Evolutionary conservation across 2,888 invertebrate genomes (phyloP).

Genomic region (Lasioglossum calceatum): DNA sequence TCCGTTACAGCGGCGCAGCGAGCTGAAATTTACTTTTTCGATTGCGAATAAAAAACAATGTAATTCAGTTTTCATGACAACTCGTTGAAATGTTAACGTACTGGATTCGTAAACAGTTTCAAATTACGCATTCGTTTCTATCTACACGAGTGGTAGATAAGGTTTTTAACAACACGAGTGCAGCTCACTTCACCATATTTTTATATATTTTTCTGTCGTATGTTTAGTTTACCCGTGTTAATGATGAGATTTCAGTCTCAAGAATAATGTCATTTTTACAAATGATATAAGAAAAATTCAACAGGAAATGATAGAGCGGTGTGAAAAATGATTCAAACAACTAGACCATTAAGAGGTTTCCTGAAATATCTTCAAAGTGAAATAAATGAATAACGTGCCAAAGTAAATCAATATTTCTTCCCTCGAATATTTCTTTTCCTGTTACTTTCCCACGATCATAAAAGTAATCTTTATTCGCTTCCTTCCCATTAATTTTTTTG

Average conservation of each 20-base stretch:
- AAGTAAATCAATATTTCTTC: conserved; percentile 3
- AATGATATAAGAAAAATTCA: neutral
- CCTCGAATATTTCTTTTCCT: neutral
- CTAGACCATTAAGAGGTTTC: neutral
- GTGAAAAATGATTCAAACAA: neutral
- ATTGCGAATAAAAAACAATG: conserved; percentile 10
- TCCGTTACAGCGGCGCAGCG: neutral
- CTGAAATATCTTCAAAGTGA: neutral
- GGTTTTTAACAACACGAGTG: neutral
- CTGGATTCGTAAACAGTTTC: conserved; percentile 1
- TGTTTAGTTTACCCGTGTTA: neutral
- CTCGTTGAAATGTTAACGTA: neutral
- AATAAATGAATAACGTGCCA: neutral
- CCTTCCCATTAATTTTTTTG: conserved; percentile 2
- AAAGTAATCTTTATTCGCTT: conserved; percentile 6
- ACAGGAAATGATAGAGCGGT: neutral
- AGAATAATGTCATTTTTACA: neutral
- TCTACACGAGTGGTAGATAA: neutral
- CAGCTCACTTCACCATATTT: neutral
- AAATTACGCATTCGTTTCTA: neutral
- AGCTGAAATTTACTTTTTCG: neutral
- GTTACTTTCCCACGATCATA: conserved; percentile 6
- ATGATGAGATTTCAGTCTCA: neutral
- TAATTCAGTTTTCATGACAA: conserved; percentile 23
- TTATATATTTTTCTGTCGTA: neutral